Evolutionary conservation across 2,888 invertebrate genomes (phyloP).

Genomic region (Ommatoiulus sabulosus): DNA sequence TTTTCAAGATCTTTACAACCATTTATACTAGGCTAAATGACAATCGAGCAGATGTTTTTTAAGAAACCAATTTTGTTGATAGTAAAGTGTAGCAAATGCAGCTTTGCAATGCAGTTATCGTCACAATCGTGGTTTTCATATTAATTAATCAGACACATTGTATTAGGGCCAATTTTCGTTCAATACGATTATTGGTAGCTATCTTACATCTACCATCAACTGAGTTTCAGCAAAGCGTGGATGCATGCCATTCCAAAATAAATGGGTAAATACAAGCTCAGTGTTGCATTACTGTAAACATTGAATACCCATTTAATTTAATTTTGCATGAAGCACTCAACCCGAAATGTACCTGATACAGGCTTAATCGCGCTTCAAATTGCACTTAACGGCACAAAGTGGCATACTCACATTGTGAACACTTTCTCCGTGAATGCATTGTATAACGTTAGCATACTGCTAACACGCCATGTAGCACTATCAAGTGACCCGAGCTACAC

Average conservation of each 20-base stretch:
- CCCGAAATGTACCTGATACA: background rate
- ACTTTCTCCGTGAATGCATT: background rate
- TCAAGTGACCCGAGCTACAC: background rate
- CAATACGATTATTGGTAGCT: background rate
- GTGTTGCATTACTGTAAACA: background rate
- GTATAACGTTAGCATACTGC: background rate
- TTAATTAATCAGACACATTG: background rate
- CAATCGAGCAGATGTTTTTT: too few relatives aligned
- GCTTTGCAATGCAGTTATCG: background rate
- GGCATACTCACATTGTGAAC: background rate
- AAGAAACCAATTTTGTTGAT: too few relatives aligned
- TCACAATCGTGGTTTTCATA: background rate
- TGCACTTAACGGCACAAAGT: background rate
- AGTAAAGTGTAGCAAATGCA: too few relatives aligned
- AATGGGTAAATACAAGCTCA: background rate
- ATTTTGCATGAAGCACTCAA: background rate
- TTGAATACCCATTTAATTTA: background rate
- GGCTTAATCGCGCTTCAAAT: background rate
- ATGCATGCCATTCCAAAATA: background rate
- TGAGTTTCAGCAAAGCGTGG: background rate
- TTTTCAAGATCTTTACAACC: too few relatives aligned
- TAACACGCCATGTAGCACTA: background rate
- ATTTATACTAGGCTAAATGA: too few relatives aligned
- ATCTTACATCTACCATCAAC: background rate
- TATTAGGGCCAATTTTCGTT: background rate